Evolutionary conservation across 2,888 invertebrate genomes (phyloP).

Genomic region (Diabrotica balteata): DNA sequence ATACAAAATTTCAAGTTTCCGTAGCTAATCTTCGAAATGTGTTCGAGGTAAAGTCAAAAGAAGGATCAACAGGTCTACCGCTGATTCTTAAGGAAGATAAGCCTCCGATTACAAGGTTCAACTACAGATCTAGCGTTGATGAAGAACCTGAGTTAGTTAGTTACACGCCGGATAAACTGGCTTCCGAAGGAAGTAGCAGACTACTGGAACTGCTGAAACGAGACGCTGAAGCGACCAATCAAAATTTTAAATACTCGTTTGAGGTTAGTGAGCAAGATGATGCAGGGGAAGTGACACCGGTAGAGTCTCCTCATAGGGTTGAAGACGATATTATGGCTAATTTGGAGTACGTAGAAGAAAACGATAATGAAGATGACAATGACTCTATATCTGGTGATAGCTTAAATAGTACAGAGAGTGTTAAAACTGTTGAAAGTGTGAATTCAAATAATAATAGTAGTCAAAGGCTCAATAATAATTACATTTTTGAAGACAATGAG

Average conservation of each 20-base stretch:
- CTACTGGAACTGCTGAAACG: not conserved
- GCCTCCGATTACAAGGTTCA: slow-evolving; percentile 8
- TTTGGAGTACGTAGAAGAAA: slow-evolving; percentile 3
- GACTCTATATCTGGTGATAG: not conserved
- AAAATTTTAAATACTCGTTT: slow-evolving; percentile 1
- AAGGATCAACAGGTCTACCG: slow-evolving; percentile 18
- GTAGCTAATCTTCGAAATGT: slow-evolving; percentile 36
- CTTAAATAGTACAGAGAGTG: not conserved
- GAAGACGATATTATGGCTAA: not conserved
- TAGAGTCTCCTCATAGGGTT: not conserved
- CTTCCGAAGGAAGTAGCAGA: not conserved
- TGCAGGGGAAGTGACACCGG: not conserved
- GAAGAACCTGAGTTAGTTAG: not conserved
- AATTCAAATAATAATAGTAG: not conserved
- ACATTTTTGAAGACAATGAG: too few species aligned
- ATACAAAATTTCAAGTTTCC: slow-evolving; percentile 26
- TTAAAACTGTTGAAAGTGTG: slow-evolving; percentile 1
- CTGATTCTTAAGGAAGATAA: slow-evolving; percentile 18
- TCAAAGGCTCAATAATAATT: too few species aligned
- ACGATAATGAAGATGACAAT: not conserved
- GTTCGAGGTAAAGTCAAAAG: slow-evolving; percentile 36
- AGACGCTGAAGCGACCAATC: not conserved
- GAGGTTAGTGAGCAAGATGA: slow-evolving; percentile 2
- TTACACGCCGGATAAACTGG: not conserved
- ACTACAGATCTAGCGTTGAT: slow-evolving; percentile 4